Evolutionary conservation across 2,113 vertebrate genomes (phyloP), one percentile per base, ranked within the genome.

Genomic region (Gambusia affinis): DNA sequence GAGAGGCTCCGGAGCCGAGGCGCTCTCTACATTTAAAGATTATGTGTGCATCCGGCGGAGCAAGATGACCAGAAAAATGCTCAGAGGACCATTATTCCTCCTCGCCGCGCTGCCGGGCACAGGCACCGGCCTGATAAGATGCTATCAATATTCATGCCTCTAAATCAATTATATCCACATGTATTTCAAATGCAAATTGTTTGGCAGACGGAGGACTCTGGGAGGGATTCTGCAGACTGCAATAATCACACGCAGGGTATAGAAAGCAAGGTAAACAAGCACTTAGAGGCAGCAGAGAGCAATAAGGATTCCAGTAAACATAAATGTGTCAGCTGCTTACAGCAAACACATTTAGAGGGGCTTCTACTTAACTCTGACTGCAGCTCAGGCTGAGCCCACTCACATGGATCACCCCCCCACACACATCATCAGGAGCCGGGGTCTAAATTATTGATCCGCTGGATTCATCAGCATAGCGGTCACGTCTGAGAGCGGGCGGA

Each of bases 391-490:
- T 85, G 78, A 65, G 85, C 89, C 84, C 92, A 95, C 95, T 95
- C 95, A 96, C 95, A 95, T 94, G 94, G 95, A 95, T 95, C 92
- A 93, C 95, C 86, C 84, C 92, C 95, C 94, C 93, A 37, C 35
- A 37, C 35, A 37, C 39, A 42, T 57, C 96, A 97, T 98, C 96
- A 98, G 96, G 85, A 57, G 95, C 95, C 86, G 84, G 90, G 93
- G 95, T 95, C 96, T 99, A 97, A 98, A 98, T 98, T 98, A 99
- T 99, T 99, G 97, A 98, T 99, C 96, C 93, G 88, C 87, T 74
- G 93, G 93, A 95, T 96, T 95, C 93, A 99, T 99, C 97, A 98
- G 96, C 95, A 98, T 94, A 95, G 94, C 95, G 95, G 96, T 98
- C 97, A 98, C 97, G 97, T 98, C 95, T 92, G 17, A 39, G 94